phyloP scores from a whole-genome alignment of 2,888 invertebrate species.

The Apamea epomidion region DNA sequence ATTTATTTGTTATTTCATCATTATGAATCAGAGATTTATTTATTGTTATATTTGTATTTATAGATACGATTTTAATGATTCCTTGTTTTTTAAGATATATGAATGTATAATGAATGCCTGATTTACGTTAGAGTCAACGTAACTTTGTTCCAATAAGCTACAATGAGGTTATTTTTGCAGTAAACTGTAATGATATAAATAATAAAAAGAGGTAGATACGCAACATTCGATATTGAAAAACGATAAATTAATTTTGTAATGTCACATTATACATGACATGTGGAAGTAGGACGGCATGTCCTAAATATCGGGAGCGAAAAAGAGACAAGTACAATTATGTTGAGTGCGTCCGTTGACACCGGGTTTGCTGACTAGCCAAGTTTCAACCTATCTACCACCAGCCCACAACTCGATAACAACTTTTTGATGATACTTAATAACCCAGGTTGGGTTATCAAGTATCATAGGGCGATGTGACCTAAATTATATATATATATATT shows the following conservation, averaged over 20 bases:
- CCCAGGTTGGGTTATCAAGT: too few relatives aligned
- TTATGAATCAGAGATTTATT: slow-evolving; percentile 68
- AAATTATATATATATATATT: background rate
- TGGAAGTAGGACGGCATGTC: background rate
- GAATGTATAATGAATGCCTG: slow-evolving; percentile 2
- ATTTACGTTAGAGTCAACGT: slow-evolving; percentile 18
- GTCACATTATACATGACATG: background rate
- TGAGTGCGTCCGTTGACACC: background rate
- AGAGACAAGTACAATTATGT: background rate
- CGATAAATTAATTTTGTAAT: background rate
- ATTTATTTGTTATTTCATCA: slow-evolving; percentile 61
- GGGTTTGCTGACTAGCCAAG: background rate
- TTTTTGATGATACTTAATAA: background rate
- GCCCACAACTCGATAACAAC: background rate
- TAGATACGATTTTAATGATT: slow-evolving; percentile 42
- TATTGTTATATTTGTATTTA: slow-evolving; percentile 67
- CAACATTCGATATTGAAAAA: background rate
- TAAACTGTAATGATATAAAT: background rate
- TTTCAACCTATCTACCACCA: background rate
- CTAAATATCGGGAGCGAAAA: background rate
- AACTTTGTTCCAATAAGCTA: background rate
- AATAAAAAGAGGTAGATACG: background rate
- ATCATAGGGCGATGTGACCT: background rate
- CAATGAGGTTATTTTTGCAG: background rate
- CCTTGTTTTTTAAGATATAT: slow-evolving; percentile 36